Evolutionary conservation across 2,797 vertebrate genomes (phyloP).

Genomic region (Parauchenoglanis ngamensis): DNA sequence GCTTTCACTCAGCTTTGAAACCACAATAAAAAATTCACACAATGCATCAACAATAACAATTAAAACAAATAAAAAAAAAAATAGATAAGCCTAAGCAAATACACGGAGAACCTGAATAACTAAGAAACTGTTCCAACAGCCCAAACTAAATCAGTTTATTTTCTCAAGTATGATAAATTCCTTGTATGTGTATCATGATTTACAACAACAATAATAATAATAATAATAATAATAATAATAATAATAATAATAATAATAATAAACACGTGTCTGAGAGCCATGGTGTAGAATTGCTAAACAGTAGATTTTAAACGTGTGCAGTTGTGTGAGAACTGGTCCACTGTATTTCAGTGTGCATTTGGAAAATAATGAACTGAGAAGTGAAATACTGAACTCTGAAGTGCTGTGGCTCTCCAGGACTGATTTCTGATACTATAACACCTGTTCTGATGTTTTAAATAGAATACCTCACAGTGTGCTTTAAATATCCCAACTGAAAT

Average conservation of each 20-base stretch:
- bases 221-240: too few species aligned
- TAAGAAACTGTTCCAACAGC: background rate
- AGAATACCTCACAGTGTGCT: background rate
- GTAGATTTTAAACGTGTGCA: background rate
- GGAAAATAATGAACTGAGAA: background rate
- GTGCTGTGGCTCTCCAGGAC: background rate
- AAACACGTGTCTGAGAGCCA: background rate
- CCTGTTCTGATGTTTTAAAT: slow-evolving; percentile 6
- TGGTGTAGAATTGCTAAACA: background rate
- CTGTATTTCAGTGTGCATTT: background rate
- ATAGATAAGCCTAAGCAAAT: background rate
- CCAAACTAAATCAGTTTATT: background rate
- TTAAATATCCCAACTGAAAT: slow-evolving; percentile 2
- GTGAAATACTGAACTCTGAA: background rate
- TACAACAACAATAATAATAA: too few species aligned
- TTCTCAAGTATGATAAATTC: too few species aligned
- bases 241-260: background rate
- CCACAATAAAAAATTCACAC: background rate
- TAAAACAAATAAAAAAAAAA: background rate
- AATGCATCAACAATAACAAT: background rate
- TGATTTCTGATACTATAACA: background rate
- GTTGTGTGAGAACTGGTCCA: background rate
- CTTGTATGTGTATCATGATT: too few species aligned
- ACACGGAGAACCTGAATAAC: background rate
- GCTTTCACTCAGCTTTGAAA: background rate